phyloP scores from a whole-genome alignment of 2,888 invertebrate species.

The Panorpa germanica region DNA sequence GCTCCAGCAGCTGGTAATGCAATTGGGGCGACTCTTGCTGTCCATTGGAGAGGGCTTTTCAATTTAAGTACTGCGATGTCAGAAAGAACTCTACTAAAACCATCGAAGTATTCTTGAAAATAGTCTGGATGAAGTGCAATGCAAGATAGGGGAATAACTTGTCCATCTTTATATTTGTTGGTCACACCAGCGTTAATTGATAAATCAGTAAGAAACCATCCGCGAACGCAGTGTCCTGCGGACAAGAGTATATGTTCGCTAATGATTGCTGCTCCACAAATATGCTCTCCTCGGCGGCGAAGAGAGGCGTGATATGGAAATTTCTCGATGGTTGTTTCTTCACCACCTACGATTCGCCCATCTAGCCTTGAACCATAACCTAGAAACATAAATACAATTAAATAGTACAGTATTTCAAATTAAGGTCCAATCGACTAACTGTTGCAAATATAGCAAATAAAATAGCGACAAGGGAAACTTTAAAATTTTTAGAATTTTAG shows the following conservation, averaged over 20 bases:
- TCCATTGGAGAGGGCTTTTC: slow-evolving; percentile 26
- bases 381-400: no score
- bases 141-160: slow-evolving; percentile 26
- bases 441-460: no score
- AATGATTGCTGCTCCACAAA: slow-evolving; percentile 23
- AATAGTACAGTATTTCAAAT: no score
- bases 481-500: no score
- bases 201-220: no score
- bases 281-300: slow-evolving; percentile 18
- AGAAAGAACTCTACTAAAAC: no score
- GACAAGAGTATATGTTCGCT: slow-evolving; percentile 20
- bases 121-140: slow-evolving; percentile 32
- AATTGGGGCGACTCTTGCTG: slow-evolving; percentile 24
- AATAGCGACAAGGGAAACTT: no score
- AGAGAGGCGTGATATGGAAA: slow-evolving; percentile 23
- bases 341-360: slow-evolving; percentile 23
- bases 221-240: slow-evolving; percentile 25
- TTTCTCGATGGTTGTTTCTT: slow-evolving; percentile 21
- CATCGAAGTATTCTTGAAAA: slow-evolving; percentile 28
- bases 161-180: slow-evolving; percentile 26
- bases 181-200: slow-evolving; percentile 34
- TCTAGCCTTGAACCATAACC: no score
- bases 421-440: no score
- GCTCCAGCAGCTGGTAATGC: slow-evolving; percentile 22
- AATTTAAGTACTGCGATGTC: slow-evolving; percentile 38